Conservation (phyloP, 2,797 vertebrate species). For the Odontamblyopus rebecca region DNA sequence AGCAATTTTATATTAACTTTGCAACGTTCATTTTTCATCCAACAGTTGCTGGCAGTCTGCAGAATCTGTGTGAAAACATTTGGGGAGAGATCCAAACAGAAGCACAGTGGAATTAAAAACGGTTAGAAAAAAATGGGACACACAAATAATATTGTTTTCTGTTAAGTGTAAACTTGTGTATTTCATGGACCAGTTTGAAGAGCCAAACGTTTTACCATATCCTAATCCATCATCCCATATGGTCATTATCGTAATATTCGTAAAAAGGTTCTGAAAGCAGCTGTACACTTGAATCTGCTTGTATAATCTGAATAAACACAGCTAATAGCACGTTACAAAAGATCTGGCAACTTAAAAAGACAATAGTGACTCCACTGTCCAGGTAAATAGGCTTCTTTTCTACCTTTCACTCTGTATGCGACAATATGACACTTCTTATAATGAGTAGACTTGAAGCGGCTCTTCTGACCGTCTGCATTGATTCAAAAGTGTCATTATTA, state of each 20-base stretch:
- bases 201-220: neutral
- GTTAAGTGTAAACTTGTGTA: no score
- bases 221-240: slow-evolving; percentile 6
- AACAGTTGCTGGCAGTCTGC: no score
- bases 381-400: slow-evolving; percentile 32
- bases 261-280: slow-evolving; percentile 36
- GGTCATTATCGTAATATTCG: slow-evolving; percentile 21
- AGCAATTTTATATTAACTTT: no score
- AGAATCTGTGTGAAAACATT: no score
- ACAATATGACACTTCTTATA: slow-evolving; percentile 49
- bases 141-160: no score
- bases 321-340: slow-evolving; percentile 19
- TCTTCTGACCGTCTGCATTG: slow-evolving; percentile 51
- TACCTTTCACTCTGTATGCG: slow-evolving; percentile 33
- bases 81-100: no score
- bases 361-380: slow-evolving; percentile 28
- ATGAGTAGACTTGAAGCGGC: slow-evolving; percentile 55
- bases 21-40: no score
- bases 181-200: no score
- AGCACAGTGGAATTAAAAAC: no score
- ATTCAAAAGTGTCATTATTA: slow-evolving; percentile 62
- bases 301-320: slow-evolving; percentile 37
- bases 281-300: slow-evolving; percentile 9
- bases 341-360: slow-evolving; percentile 33
- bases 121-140: no score